phyloP scores from a whole-genome alignment of 2,113 vertebrate genomes.

The Regulus satrapa region DNA sequence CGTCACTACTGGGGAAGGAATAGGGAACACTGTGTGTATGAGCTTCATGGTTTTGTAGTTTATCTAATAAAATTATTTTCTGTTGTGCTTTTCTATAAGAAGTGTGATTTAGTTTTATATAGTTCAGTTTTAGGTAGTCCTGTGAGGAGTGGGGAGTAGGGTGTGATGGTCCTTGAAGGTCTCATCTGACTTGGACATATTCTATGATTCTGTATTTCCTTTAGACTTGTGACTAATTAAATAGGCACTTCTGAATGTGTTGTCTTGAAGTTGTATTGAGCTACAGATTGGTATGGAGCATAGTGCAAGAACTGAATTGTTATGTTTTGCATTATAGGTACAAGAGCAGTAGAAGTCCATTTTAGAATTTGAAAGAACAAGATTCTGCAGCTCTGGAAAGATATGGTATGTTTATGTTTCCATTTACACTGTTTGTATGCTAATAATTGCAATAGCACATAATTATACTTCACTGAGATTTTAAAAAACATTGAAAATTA shows the following conservation, averaged over 20 bases:
- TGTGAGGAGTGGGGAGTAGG: not conserved
- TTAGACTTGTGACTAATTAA: not conserved
- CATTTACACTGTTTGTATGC: not conserved
- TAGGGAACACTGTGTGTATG: not conserved
- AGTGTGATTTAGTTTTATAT: not conserved
- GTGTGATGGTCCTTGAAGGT: not conserved
- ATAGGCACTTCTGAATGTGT: not conserved
- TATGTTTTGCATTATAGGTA: slow-evolving; percentile 73
- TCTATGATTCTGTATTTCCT: not conserved
- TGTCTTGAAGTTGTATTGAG: not conserved
- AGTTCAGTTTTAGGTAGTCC: not conserved
- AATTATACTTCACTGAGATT: not conserved
- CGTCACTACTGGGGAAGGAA: not conserved
- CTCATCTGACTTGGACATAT: not conserved
- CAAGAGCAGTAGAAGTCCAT: slow-evolving; percentile 59
- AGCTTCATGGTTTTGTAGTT: not conserved
- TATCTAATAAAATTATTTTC: not conserved
- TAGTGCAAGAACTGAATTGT: slow-evolving; percentile 50
- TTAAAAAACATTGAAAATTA: not conserved
- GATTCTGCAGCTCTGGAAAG: slow-evolving; percentile 66
- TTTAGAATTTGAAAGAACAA: slow-evolving; percentile 64
- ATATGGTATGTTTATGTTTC: slow-evolving; percentile 74
- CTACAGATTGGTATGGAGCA: not conserved
- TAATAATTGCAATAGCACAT: not conserved
- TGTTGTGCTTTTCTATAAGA: not conserved